Percentiles rank a stretch among this genome's conserved stretches.
These are phyloP conservation scores for Oreotrochilus melanogaster DNA, from an alignment of 2,113 vertebrate genomes.

Conservation along the genomic window DNA sequence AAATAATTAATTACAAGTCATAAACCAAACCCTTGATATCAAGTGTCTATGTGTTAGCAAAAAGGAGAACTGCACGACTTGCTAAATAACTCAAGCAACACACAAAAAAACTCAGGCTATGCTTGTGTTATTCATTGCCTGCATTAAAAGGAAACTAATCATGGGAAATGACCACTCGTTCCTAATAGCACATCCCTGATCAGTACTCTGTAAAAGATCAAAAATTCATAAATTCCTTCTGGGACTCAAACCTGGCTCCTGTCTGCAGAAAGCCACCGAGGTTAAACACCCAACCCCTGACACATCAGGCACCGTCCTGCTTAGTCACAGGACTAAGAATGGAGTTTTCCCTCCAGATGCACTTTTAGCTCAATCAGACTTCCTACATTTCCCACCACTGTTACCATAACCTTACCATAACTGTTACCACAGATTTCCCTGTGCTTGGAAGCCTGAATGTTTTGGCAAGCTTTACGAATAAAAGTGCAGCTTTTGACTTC, in stretches of 20 bases:
- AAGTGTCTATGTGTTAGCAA: not conserved
- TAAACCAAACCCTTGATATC: not conserved
- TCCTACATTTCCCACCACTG: not conserved
- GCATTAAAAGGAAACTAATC: not conserved
- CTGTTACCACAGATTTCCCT: not conserved
- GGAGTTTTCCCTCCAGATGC: not conserved
- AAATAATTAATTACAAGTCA: not conserved
- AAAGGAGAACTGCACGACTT: not conserved
- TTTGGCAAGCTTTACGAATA: slow-evolving; percentile 18
- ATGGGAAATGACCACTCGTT: slow-evolving; percentile 14
- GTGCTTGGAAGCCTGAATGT: not conserved
- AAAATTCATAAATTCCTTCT: not conserved
- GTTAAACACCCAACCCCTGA: not conserved
- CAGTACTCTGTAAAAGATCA: not conserved
- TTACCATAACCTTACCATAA: not conserved
- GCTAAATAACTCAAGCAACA: not conserved
- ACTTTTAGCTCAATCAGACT: not conserved
- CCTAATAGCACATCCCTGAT: not conserved
- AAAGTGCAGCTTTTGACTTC: slow-evolving; percentile 2
- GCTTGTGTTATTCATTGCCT: not conserved
- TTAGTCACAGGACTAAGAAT: not conserved
- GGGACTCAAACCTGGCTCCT: not conserved
- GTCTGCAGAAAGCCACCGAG: not conserved
- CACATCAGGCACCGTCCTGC: not conserved
- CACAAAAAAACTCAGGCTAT: not conserved